These are phyloP conservation scores for Cyclargus thomasi DNA, from an alignment of 1,140 invertebrate genomes.

Conservation along the genomic window DNA sequence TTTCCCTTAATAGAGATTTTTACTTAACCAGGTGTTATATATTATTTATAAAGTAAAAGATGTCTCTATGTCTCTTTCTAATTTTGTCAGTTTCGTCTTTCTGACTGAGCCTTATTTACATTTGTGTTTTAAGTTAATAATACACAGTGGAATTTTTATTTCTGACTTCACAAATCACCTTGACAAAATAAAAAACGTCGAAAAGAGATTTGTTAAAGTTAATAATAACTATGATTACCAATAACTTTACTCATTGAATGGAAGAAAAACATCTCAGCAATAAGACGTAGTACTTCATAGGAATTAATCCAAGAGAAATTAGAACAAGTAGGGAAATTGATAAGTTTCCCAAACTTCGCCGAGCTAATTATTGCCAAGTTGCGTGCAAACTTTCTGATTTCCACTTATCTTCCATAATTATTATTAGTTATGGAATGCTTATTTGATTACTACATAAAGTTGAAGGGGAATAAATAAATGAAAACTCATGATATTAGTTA, in stretches of 20 bases:
- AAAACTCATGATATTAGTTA: not conserved
- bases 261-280: not conserved
- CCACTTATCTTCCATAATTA: not conserved
- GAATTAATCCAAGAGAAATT: not conserved
- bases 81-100: too few relatives aligned
- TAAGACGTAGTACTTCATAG: not conserved
- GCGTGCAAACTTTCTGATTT: constrained; percentile 6
- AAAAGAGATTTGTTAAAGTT: too few relatives aligned
- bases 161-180: too few relatives aligned
- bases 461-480: not conserved
- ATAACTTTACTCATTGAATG: too few relatives aligned
- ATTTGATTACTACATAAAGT: not conserved
- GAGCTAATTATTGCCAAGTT: constrained; percentile 5
- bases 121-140: too few relatives aligned
- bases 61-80: too few relatives aligned
- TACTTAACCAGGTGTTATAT: too few relatives aligned
- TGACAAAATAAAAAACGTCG: too few relatives aligned
- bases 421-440: constrained; percentile 2
- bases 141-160: too few relatives aligned
- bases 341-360: constrained; percentile 5
- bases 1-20: too few relatives aligned
- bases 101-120: too few relatives aligned
- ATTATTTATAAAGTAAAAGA: too few relatives aligned
- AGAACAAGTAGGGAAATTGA: constrained; percentile 1
- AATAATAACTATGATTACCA: not conserved